A percentile compares a stretch with the other conserved stretches of the same genome.
These are phyloP conservation scores for Pammene fasciana DNA, from an alignment of 2,888 invertebrate genomes.

Conservation along the genomic window DNA sequence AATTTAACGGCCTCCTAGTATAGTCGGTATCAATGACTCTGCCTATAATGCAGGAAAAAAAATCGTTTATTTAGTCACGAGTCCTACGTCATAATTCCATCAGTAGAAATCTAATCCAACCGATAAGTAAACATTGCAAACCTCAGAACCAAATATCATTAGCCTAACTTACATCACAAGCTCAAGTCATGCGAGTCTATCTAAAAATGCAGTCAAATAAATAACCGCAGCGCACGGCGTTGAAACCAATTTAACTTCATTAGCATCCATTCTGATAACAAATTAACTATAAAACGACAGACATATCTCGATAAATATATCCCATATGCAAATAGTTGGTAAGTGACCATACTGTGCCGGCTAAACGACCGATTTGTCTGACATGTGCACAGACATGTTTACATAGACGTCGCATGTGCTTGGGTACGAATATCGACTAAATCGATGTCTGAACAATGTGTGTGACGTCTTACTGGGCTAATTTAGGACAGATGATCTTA, in stretches of 20 bases:
- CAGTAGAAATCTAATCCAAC: neutral
- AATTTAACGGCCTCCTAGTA: too few species aligned
- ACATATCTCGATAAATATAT: constrained; percentile 61
- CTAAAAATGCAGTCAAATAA: constrained; percentile 34
- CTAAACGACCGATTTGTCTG: constrained; percentile 69
- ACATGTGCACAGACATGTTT: constrained; percentile 46
- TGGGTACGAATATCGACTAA: too few species aligned
- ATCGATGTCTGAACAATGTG: too few species aligned
- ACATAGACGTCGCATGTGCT: neutral
- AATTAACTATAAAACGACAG: constrained; percentile 39
- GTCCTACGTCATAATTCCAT: neutral
- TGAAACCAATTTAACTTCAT: constrained; percentile 40
- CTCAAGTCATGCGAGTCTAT: constrained; percentile 2
- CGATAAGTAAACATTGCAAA: constrained; percentile 13
- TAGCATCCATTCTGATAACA: constrained; percentile 37
- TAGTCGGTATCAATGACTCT: too few species aligned
- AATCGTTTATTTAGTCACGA: neutral
- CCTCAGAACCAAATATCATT: constrained; percentile 13
- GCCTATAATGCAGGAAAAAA: too few species aligned
- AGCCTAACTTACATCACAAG: constrained; percentile 17
- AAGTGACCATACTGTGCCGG: constrained; percentile 57
- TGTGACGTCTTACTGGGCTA: too few species aligned
- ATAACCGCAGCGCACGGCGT: constrained; percentile 31
- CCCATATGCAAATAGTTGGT: constrained; percentile 64
- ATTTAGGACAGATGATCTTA: too few species aligned